Conservation (phyloP, 2,797 vertebrate species). For the Chanos chanos region DNA sequence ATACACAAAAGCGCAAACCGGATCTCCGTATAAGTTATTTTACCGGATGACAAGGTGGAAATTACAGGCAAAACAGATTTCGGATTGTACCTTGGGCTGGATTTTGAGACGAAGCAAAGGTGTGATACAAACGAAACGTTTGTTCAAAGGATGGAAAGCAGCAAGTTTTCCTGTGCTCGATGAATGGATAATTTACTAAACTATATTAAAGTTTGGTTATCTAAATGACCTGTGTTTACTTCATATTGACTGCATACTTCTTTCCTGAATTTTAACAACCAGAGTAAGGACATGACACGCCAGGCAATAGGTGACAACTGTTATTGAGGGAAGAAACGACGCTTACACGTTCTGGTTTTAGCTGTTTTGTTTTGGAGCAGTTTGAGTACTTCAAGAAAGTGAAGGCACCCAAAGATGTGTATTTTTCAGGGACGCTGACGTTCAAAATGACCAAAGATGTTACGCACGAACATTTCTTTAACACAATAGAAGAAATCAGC, state of each 20-base stretch:
- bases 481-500: slow-evolving; percentile 8
- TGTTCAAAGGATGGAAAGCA: too few relatives aligned
- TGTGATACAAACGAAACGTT: slow-evolving; percentile 22
- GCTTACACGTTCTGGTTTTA: too few relatives aligned
- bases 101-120: slow-evolving; percentile 16
- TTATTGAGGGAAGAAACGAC: too few relatives aligned
- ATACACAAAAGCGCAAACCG: slow-evolving; percentile 22
- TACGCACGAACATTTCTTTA: slow-evolving; percentile 19
- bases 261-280: too few relatives aligned
- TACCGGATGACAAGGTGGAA: slow-evolving; percentile 17
- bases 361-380: too few relatives aligned
- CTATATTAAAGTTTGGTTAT: too few relatives aligned
- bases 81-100: slow-evolving; percentile 33
- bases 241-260: too few relatives aligned
- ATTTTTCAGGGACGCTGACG: slow-evolving; percentile 8
- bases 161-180: too few relatives aligned
- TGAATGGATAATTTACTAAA: too few relatives aligned
- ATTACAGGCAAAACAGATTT: slow-evolving; percentile 8
- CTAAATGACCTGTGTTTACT: too few relatives aligned
- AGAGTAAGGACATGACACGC: too few relatives aligned
- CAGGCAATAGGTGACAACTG: too few relatives aligned
- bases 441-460: slow-evolving; percentile 32
- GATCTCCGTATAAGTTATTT: not conserved
- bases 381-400: slow-evolving; percentile 17
- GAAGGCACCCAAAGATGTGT: slow-evolving; percentile 1